These are phyloP conservation scores for Alosa alosa DNA, from an alignment of 2,113 vertebrate genomes.

Conservation along the genomic window DNA sequence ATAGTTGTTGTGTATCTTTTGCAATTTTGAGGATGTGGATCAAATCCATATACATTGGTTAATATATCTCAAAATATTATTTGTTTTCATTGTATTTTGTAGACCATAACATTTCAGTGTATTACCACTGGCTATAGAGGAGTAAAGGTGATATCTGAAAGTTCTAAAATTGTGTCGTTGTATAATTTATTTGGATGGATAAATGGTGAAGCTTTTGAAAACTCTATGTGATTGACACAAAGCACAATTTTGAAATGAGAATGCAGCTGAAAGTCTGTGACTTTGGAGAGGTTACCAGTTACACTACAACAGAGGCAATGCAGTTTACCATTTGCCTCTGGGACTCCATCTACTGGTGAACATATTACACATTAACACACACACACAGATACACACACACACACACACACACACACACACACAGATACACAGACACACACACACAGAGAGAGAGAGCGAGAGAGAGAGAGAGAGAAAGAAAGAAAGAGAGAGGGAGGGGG, in stretches of 20 bases:
- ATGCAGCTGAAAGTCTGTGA: not conserved
- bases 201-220: not conserved
- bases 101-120: not conserved
- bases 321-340: not conserved
- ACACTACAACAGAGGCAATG: not conserved
- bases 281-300: not conserved
- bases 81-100: too few species aligned
- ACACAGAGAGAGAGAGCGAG: not conserved
- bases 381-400: not conserved
- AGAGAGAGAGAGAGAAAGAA: too few species aligned
- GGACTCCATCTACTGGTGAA: conserved; percentile 67
- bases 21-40: too few species aligned
- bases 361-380: not conserved
- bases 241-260: not conserved
- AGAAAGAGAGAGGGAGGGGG: too few species aligned
- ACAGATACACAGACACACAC: not conserved
- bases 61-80: too few species aligned
- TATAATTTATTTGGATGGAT: not conserved
- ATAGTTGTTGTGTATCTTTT: too few species aligned
- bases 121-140: not conserved
- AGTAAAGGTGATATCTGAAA: not conserved
- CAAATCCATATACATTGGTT: too few species aligned
- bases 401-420: not conserved
- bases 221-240: not conserved
- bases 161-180: not conserved